phyloP scores from a whole-genome alignment of 2,888 invertebrate genomes.

The Protonemura montana region DNA sequence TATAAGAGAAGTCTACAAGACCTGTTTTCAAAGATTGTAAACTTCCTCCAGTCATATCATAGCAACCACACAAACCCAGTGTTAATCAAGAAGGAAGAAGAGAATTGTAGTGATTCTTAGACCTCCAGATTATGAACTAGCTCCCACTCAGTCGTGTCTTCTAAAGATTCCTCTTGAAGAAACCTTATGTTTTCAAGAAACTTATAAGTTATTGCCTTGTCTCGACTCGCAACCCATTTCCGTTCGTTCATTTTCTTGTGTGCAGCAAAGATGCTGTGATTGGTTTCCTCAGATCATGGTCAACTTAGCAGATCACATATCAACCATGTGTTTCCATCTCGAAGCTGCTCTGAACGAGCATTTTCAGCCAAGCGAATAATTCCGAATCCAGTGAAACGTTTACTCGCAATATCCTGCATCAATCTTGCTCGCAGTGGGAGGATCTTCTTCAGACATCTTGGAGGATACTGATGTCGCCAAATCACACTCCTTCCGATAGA shows the following conservation, averaged over 20 bases:
- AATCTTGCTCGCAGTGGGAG: background rate
- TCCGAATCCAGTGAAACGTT: background rate
- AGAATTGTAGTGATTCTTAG: too few relatives aligned
- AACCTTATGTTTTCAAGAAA: background rate
- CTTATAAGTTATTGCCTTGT: background rate
- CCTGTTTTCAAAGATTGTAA: too few relatives aligned
- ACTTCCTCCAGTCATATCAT: too few relatives aligned
- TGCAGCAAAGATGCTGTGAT: background rate
- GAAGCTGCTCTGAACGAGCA: background rate
- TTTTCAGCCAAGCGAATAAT: background rate
- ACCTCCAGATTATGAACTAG: background rate
- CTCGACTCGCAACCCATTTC: background rate
- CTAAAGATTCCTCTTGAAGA: background rate
- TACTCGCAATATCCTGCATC: slow-evolving; percentile 4
- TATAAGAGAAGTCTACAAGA: too few relatives aligned
- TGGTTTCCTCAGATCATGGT: background rate
- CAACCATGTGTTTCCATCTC: background rate
- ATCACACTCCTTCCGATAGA: background rate
- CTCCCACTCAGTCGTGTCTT: background rate
- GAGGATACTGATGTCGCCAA: background rate
- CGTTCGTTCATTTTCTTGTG: background rate
- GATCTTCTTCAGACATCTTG: background rate
- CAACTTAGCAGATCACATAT: slow-evolving; percentile 3
- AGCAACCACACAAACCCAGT: too few relatives aligned
- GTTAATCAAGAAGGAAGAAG: too few relatives aligned